phyloP scores from a whole-genome alignment of 2,113 vertebrate genomes.

The Crotalus tigris region DNA sequence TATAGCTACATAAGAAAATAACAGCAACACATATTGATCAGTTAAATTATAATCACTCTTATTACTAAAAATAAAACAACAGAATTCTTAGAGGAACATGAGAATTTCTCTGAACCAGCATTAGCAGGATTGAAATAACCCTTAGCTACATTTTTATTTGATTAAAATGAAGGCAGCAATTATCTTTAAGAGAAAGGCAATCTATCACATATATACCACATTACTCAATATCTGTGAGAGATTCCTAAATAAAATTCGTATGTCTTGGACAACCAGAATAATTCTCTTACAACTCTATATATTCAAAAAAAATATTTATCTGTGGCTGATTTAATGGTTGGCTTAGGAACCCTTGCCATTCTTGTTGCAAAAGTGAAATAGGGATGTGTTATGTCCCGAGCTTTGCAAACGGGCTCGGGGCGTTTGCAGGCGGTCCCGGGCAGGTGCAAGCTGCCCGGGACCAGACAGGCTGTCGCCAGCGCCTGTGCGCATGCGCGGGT shows the following conservation, averaged over 20 bases:
- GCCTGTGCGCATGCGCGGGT: no score
- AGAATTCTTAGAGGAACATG: background rate
- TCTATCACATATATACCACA: background rate
- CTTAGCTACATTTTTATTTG: background rate
- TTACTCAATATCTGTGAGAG: background rate
- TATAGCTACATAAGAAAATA: accelerated
- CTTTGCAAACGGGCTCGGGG: no score
- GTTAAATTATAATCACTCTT: constrained; percentile 24
- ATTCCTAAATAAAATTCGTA: background rate
- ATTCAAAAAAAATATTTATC: background rate
- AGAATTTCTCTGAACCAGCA: constrained; percentile 1
- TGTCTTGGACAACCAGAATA: background rate
- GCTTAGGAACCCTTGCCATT: background rate
- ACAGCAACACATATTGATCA: background rate
- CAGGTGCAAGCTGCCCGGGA: no score
- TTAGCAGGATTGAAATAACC: background rate
- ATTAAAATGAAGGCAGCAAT: background rate
- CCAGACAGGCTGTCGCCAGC: no score
- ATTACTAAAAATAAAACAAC: background rate
- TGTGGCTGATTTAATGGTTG: background rate
- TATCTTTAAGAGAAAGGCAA: background rate
- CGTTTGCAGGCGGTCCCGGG: no score
- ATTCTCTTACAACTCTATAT: background rate
- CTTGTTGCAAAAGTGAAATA: background rate
- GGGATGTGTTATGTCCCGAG: no score